Conservation (phyloP, 2,797 vertebrate genomes). For the Kryptopterus vitreolus region DNA sequence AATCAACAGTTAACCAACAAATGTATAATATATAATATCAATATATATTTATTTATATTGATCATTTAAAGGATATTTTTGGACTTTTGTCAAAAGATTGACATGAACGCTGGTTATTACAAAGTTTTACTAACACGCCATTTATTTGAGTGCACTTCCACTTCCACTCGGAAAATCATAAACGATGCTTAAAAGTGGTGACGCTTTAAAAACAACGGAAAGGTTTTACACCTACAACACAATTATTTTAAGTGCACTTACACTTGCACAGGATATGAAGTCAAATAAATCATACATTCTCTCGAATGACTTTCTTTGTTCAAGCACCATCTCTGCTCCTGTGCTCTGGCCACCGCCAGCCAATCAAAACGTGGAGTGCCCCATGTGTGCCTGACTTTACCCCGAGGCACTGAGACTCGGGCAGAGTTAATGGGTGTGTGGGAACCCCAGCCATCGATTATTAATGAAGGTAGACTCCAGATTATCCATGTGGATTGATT, state of each 20-base stretch:
- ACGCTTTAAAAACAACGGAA: background rate
- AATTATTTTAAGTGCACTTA: constrained; percentile 15
- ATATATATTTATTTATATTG: too few relatives aligned
- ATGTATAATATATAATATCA: too few relatives aligned
- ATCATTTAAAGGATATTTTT: background rate
- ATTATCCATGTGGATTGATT: constrained; percentile 36
- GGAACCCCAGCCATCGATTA: constrained; percentile 35
- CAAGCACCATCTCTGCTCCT: constrained; percentile 16
- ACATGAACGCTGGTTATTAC: background rate
- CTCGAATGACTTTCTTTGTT: background rate
- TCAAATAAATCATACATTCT: constrained; percentile 21
- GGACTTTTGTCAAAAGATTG: background rate
- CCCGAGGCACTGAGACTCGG: constrained; percentile 18
- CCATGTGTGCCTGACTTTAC: constrained; percentile 12
- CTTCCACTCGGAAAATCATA: background rate
- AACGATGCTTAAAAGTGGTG: background rate
- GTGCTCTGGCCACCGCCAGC: constrained; percentile 11
- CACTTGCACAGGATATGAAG: background rate
- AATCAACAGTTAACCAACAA: too few relatives aligned
- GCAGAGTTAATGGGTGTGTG: constrained; percentile 30
- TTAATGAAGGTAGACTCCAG: constrained; percentile 52
- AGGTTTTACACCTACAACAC: background rate
- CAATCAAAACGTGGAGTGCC: background rate
- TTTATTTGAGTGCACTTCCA: background rate
- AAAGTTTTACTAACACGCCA: background rate